Conservation (phyloP, 2,113 vertebrate genomes). For the Carassius gibelio region DNA sequence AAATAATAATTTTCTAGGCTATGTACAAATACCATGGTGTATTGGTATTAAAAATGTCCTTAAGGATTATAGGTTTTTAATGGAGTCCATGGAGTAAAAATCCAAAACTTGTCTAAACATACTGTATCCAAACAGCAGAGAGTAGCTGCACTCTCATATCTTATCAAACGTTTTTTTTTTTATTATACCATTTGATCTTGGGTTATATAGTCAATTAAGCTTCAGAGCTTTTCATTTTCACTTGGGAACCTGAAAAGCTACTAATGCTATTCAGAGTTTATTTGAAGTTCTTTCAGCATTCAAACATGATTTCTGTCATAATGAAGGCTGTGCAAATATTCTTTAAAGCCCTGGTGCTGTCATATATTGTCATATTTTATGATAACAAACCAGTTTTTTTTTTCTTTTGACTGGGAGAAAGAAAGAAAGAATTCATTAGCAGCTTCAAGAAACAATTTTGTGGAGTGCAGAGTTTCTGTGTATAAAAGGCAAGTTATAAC, state of each 20-base stretch:
- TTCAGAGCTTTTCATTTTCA: constrained; percentile 2
- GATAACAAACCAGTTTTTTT: background rate
- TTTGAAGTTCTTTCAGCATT: constrained; percentile 4
- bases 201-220: background rate
- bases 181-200: no score
- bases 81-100: no score
- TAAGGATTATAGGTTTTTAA: no score
- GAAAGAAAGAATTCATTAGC: background rate
- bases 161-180: no score
- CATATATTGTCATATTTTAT: background rate
- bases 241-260: background rate
- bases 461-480: background rate
- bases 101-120: no score
- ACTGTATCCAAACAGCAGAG: no score
- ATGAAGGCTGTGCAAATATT: background rate
- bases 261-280: background rate
- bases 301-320: constrained; percentile 5
- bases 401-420: background rate
- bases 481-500: background rate
- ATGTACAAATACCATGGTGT: no score
- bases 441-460: background rate
- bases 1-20: background rate
- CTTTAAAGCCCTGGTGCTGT: no score
- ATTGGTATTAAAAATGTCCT: no score
- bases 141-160: no score